Evolutionary conservation across 2,113 vertebrate genomes (phyloP).

Genomic region (Ellobius talpinus): DNA sequence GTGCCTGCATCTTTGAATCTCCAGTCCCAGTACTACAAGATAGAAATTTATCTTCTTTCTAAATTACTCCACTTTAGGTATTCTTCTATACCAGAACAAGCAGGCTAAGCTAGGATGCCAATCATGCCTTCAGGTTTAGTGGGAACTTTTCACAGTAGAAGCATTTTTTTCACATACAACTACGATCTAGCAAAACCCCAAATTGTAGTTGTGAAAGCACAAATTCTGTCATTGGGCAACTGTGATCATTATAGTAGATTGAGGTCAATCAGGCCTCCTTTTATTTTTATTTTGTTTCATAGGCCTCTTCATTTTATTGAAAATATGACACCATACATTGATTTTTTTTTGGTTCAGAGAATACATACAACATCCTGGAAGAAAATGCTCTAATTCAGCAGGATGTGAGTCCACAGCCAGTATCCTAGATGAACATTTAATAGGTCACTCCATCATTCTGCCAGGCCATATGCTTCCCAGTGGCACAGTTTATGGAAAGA

Average conservation of each 20-base stretch:
- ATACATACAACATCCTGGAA: neutral
- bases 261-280: neutral
- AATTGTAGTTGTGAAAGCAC: neutral
- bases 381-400: neutral
- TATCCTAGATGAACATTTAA: slow-evolving; percentile 19
- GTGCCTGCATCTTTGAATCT: neutral
- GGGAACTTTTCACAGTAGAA: neutral
- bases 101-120: neutral
- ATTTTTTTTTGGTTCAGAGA: neutral
- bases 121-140: neutral
- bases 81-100: neutral
- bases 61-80: neutral
- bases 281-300: neutral
- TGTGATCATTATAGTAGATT: neutral
- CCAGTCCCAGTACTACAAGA: neutral
- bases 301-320: neutral
- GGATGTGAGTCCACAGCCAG: neutral
- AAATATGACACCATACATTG: neutral
- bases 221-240: neutral
- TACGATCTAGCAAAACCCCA: neutral
- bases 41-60: neutral
- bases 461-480: neutral
- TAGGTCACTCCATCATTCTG: slow-evolving; percentile 49
- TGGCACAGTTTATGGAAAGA: neutral
- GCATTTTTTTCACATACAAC: neutral